Evolutionary conservation across 2,888 invertebrate species (phyloP).

Genomic region (Folsomia candida): DNA sequence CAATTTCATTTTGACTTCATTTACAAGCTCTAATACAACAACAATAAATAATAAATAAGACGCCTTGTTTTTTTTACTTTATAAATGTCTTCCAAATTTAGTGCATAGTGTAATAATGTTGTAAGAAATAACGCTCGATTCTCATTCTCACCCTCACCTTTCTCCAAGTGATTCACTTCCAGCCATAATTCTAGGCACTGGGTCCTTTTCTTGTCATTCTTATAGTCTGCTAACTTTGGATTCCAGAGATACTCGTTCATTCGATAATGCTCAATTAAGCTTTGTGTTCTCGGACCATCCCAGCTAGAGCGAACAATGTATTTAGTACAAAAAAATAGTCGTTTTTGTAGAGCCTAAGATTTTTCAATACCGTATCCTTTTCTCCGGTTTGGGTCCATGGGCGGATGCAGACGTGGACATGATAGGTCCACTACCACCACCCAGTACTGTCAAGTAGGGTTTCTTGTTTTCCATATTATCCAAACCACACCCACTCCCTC

Average conservation of each 20-base stretch:
- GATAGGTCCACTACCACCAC: neutral
- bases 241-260: conserved; percentile 40
- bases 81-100: too few species aligned
- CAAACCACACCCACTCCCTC: too few species aligned
- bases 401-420: neutral
- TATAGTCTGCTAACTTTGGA: conserved; percentile 41
- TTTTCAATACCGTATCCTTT: conserved; percentile 36
- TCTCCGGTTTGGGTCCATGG: conserved; percentile 26
- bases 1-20: conserved; percentile 38
- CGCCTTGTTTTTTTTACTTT: too few species aligned
- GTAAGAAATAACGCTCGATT: too few species aligned
- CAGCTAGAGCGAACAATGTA: too few species aligned
- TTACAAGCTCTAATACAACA: conserved; percentile 36
- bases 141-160: too few species aligned
- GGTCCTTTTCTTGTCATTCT: conserved; percentile 37
- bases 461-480: too few species aligned
- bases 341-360: too few species aligned
- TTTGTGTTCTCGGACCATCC: conserved; percentile 40
- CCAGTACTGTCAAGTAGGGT: too few species aligned
- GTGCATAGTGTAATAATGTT: too few species aligned
- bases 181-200: conserved; percentile 36
- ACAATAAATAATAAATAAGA: too few species aligned
- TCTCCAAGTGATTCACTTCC: conserved; percentile 33
- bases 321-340: too few species aligned
- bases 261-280: conserved; percentile 37